These are phyloP conservation scores for Agrotis ipsilon DNA, from an alignment of 2,888 invertebrate species.

Conservation along the genomic window DNA sequence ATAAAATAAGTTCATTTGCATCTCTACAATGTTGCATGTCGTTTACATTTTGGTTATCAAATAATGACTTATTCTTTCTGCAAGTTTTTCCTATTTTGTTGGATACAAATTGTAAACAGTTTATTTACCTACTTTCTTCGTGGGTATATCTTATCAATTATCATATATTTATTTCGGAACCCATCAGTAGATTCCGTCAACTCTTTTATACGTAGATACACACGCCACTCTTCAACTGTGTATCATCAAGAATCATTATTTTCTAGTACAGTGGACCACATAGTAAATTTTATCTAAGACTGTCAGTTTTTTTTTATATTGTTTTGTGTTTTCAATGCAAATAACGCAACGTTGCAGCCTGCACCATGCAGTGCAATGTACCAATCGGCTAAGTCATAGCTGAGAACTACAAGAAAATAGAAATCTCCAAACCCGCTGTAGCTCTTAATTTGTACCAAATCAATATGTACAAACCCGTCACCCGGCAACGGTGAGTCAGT, in stretches of 20 bases:
- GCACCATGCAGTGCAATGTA: too few species aligned
- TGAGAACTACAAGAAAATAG: not conserved
- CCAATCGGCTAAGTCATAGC: too few species aligned
- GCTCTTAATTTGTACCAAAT: slow-evolving; percentile 30
- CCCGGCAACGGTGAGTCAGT: slow-evolving; percentile 56
- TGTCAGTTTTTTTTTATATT: too few species aligned
- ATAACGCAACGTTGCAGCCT: too few species aligned
- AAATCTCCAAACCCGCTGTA: slow-evolving; percentile 7
- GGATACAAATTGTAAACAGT: not conserved
- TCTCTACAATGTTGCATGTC: slow-evolving; percentile 42
- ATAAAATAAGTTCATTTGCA: slow-evolving; percentile 12
- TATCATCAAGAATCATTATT: too few species aligned
- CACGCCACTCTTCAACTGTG: too few species aligned
- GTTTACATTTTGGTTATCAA: slow-evolving; percentile 12
- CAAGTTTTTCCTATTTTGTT: not conserved
- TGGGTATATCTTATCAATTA: not conserved
- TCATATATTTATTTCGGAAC: too few species aligned
- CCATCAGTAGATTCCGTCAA: not conserved
- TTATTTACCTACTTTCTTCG: not conserved
- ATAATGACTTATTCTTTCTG: not conserved
- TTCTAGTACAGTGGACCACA: too few species aligned
- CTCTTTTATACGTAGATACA: not conserved
- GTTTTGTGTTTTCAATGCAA: too few species aligned
- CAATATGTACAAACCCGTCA: slow-evolving; percentile 27
- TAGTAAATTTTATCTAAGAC: too few species aligned